Evolutionary conservation across 2,888 invertebrate species (phyloP).

Genomic region (Baronia brevicornis): DNA sequence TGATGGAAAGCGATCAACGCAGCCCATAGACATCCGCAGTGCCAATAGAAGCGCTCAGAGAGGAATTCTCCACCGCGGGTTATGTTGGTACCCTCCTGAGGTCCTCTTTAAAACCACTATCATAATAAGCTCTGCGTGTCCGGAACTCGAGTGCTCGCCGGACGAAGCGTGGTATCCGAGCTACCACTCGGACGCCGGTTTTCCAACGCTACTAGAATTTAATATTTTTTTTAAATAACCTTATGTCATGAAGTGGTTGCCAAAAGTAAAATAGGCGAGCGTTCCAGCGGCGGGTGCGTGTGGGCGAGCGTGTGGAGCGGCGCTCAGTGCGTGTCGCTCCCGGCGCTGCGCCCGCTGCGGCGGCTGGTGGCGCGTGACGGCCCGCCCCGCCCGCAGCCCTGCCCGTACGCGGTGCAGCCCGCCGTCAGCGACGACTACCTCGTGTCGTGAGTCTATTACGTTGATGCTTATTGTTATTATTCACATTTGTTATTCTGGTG

Average conservation of each 20-base stretch:
- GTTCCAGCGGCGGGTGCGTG: slow-evolving; percentile 34
- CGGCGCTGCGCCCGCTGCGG: slow-evolving; percentile 33
- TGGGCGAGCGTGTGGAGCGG: slow-evolving; percentile 39
- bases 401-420: slow-evolving; percentile 33
- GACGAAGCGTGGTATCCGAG: no score
- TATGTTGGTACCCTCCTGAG: no score
- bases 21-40: no score
- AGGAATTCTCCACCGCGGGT: no score
- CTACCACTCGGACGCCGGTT: no score
- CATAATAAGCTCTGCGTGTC: no score
- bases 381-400: slow-evolving; percentile 11
- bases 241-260: neutral
- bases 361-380: slow-evolving; percentile 16
- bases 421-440: slow-evolving; percentile 29
- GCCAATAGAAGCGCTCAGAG: no score
- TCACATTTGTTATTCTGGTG: neutral
- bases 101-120: no score
- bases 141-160: no score
- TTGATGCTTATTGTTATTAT: no score
- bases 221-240: neutral
- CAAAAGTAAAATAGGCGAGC: neutral
- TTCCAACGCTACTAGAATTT: neutral
- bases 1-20: no score
- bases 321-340: slow-evolving; percentile 37
- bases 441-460: slow-evolving; percentile 32